phyloP scores from a whole-genome alignment of 2,113 vertebrate species.

The Psittacara wagleri region DNA sequence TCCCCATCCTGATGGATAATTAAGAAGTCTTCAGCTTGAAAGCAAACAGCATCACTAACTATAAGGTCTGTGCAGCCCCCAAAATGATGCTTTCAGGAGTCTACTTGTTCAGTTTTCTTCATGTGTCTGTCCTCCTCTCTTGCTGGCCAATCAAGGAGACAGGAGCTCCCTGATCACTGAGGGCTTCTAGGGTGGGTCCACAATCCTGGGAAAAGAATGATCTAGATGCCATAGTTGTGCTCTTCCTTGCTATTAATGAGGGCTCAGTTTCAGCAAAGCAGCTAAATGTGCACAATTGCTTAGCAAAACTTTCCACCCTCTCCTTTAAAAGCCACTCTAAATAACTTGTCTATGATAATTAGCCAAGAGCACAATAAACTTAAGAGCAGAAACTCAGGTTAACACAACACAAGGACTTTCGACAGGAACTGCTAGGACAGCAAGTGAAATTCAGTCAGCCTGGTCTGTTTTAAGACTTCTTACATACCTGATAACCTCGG shows the following conservation, averaged over 20 bases:
- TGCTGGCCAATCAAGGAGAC: not conserved
- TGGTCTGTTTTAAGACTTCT: not conserved
- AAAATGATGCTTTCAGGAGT: not conserved
- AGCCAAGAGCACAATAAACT: not conserved
- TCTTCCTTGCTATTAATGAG: not conserved
- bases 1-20: not conserved
- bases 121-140: not conserved
- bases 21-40: not conserved
- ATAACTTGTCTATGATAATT: not conserved
- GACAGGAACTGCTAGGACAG: not conserved
- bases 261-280: not conserved
- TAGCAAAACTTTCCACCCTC: not conserved
- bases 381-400: not conserved
- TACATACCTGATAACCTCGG: constrained; percentile 92
- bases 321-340: not conserved
- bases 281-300: not conserved
- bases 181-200: not conserved
- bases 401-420: not conserved
- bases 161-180: not conserved
- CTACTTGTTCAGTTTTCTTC: not conserved
- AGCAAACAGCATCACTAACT: not conserved
- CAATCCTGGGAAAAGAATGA: not conserved
- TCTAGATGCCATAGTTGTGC: not conserved
- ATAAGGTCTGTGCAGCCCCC: not conserved
- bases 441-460: not conserved